Conservation (phyloP, 2,113 vertebrate species). For the Setophaga coronata region DNA sequence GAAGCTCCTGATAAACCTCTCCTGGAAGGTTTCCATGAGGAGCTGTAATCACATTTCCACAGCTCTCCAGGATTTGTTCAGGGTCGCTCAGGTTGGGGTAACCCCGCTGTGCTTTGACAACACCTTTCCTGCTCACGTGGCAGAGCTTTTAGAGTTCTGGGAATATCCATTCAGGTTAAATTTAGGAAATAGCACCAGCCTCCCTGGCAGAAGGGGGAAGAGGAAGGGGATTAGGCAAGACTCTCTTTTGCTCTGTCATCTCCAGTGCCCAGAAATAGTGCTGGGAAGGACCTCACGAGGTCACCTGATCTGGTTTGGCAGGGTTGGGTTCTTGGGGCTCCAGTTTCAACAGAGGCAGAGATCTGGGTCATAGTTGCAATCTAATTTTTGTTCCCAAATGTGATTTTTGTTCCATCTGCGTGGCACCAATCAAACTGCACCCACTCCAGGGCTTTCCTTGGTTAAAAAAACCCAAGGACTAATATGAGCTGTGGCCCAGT, state of each 20-base stretch:
- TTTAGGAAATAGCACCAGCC: rapidly evolving
- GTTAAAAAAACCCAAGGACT: neutral
- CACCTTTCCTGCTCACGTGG: rapidly evolving
- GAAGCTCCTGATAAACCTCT: neutral
- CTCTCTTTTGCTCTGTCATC: neutral
- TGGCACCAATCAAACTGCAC: neutral
- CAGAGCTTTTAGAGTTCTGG: neutral
- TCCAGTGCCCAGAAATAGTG: neutral
- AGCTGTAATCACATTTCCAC: rapidly evolving
- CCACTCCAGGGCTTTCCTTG: neutral
- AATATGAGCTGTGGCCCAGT: neutral
- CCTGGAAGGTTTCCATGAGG: neutral
- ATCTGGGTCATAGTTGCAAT: neutral
- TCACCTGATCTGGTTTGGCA: neutral
- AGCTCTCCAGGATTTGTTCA: neutral
- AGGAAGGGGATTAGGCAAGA: neutral
- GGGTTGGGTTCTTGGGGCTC: neutral
- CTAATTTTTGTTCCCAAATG: neutral
- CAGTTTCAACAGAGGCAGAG: neutral
- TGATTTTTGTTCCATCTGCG: neutral
- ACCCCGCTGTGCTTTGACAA: neutral
- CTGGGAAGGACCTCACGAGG: neutral
- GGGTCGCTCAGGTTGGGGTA: neutral
- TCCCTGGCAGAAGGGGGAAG: neutral
- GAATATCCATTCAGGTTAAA: neutral